Evolutionary conservation across 2,113 vertebrate genomes (phyloP).

Genomic region (Cyanocitta stelleri): DNA sequence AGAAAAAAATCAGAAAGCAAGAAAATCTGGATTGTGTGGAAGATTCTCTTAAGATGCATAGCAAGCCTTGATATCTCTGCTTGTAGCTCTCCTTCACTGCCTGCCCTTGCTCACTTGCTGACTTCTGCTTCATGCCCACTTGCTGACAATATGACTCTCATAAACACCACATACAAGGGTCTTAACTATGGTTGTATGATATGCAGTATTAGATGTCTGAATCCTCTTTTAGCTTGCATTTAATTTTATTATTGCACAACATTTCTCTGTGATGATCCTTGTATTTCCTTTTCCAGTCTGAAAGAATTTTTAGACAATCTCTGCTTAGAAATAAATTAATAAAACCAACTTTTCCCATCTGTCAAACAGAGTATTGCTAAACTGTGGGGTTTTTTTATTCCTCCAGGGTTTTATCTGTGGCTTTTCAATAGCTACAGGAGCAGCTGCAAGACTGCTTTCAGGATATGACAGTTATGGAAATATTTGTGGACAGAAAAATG

Average conservation of each 20-base stretch:
- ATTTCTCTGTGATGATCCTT: constrained; percentile 5
- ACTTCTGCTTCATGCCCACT: background rate
- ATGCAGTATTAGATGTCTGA: background rate
- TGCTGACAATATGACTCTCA: background rate
- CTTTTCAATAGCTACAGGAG: constrained; percentile 92
- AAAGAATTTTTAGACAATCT: background rate
- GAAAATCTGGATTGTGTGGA: background rate
- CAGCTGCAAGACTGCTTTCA: constrained; percentile 87
- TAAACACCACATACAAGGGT: background rate
- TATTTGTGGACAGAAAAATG: constrained; percentile 92
- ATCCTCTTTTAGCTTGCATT: background rate
- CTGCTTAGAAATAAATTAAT: constrained; percentile 7
- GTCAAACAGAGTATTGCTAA: constrained; percentile 24
- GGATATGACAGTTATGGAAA: constrained; percentile 99
- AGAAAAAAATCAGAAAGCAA: background rate
- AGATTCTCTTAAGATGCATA: background rate
- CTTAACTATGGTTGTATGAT: background rate
- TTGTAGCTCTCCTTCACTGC: background rate
- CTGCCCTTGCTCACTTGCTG: background rate
- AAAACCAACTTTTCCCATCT: constrained; percentile 24
- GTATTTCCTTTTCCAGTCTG: background rate
- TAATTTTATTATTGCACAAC: background rate
- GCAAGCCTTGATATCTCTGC: background rate
- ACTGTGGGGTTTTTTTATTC: background rate
- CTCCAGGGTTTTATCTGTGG: constrained; percentile 92